Evolutionary conservation across 2,113 vertebrate species (phyloP), one percentile per base, ranked within the genome.

Genomic region (Entosphenus tridentatus): DNA sequence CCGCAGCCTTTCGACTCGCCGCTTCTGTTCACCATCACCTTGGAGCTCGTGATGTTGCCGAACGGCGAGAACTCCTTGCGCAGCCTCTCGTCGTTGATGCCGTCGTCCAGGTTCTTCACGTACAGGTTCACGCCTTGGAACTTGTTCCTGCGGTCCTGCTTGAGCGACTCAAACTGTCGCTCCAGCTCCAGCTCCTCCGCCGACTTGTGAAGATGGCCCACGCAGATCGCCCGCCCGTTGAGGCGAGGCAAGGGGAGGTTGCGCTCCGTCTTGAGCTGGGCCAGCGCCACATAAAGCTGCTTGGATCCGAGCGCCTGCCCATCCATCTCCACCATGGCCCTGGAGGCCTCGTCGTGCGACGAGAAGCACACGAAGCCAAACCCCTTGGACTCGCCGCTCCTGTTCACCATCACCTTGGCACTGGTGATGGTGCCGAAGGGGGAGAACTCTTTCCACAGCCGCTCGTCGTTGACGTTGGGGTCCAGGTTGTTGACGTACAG

Each of bases 101-200:
- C 93, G 73, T 98, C 91, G 75, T 98, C 93, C 70, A 98, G 83
- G 76, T 98, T 98, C 79, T 96, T 98, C 72, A 96, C 93, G 1
- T 96, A 98, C 72, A 98, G 82, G 71, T 96, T 98, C 72, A 96
- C 91, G 69, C 93, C 92, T 87, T 97, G 93, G 77, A 96, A 98
- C 83, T 90, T 89, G 76, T 90, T 96, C 85, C 96, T 98, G 73
- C 90, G 83, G 75, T 98, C 93, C 78, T 98, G 93, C 75, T 98
- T 98, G 90, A 98, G 96, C 79, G 96, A 90, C 71, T 98, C 93
- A 79, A 96, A 96, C 78, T 95, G 93, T 77, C 88, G 87, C 73
- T 98, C 96, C 67, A 98, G 87, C 77, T 98, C 92, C 2, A 88
- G 95, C 79, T 98, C 91, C 71, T 98, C 93, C 17, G 95, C 89